A percentile compares a stretch with the other conserved stretches of the same genome.
Conservation (phyloP, 2,113 vertebrate species). For the Periophthalmus modestus region DNA sequence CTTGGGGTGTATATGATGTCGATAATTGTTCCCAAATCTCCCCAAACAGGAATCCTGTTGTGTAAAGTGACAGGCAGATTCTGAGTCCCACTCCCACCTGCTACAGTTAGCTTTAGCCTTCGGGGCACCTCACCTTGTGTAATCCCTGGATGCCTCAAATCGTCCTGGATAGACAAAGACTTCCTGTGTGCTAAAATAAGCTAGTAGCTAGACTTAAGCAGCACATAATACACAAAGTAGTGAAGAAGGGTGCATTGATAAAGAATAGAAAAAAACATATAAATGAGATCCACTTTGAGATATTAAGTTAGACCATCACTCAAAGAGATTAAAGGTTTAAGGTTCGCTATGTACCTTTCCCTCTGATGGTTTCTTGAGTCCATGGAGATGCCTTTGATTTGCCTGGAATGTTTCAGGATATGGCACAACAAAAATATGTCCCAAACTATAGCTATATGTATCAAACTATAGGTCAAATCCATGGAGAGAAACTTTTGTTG, state of each 20-base stretch:
- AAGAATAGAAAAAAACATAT: background rate
- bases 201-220: background rate
- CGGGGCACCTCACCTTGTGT: constrained; percentile 10
- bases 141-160: constrained; percentile 13
- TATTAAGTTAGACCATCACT: background rate
- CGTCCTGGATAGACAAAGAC: constrained; percentile 23
- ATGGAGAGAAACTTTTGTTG: too few species aligned
- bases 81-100: constrained; percentile 24
- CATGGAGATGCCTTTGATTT: too few species aligned
- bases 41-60: constrained; percentile 39
- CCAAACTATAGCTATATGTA: too few species aligned
- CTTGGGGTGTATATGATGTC: constrained; percentile 4
- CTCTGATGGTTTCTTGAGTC: too few species aligned
- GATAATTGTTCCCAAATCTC: constrained; percentile 6
- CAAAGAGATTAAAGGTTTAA: too few species aligned
- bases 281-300: background rate
- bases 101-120: constrained; percentile 16
- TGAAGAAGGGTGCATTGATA: background rate
- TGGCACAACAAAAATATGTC: too few species aligned
- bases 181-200: constrained; percentile 17
- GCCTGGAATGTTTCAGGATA: too few species aligned
- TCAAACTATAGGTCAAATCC: too few species aligned
- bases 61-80: constrained; percentile 44
- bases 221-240: background rate
- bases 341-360: too few species aligned